Percentiles rank a stretch among this genome's conserved stretches.
Conservation (phyloP, 2,113 vertebrate species). For the Bucco capensis region DNA sequence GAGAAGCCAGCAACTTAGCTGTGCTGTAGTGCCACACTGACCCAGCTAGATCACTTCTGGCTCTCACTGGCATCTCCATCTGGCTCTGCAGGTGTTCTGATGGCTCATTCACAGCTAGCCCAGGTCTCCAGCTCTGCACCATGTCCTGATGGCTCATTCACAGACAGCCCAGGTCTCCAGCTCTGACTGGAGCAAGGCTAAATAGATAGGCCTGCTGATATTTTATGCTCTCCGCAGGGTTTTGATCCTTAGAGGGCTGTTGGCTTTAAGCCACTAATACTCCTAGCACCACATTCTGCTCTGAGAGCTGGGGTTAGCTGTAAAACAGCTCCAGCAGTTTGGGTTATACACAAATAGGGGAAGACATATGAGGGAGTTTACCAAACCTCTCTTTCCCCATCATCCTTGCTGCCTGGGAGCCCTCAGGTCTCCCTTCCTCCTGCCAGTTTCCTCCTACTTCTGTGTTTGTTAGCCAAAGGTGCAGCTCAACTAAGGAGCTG, state of each 20-base stretch:
- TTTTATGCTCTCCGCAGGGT: neutral
- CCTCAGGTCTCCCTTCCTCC: neutral
- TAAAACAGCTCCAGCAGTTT: neutral
- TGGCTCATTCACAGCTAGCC: neutral
- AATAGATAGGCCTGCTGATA: neutral
- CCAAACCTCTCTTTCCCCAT: neutral
- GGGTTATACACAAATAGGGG: neutral
- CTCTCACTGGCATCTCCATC: neutral
- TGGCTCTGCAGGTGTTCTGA: fast-evolving
- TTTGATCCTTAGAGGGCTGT: neutral
- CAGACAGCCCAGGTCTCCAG: fast-evolving
- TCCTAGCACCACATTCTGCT: neutral
- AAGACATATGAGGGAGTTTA: neutral
- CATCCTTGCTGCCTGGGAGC: neutral
- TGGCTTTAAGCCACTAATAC: neutral
- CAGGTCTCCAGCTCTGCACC: fast-evolving
- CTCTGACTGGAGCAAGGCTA: neutral
- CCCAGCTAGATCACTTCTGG: neutral
- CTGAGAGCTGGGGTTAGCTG: neutral
- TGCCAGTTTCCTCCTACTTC: neutral
- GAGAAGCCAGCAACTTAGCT: neutral
- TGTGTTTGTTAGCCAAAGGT: neutral
- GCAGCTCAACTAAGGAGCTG: neutral
- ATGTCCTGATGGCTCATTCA: neutral
- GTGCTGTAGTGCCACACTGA: fast-evolving